Percentiles rank a stretch among this genome's conserved stretches.
Conservation (phyloP, 2,797 vertebrate genomes). For the Falco berigora region DNA sequence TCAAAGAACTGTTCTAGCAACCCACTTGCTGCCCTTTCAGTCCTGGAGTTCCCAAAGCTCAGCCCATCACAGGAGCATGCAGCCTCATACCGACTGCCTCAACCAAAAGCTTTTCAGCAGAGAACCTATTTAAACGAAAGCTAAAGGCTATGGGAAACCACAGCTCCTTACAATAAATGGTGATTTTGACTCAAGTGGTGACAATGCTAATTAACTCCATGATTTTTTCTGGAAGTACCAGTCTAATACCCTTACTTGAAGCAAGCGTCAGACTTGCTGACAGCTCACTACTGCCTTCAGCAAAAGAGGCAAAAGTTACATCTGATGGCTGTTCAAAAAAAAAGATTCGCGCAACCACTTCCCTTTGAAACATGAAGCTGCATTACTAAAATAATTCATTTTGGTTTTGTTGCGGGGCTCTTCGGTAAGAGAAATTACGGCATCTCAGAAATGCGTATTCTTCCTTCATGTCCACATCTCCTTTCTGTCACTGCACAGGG, state of each 20-base stretch:
- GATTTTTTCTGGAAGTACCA: neutral
- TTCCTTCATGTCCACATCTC: neutral
- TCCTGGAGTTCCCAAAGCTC: neutral
- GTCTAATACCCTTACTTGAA: neutral
- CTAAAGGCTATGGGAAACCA: neutral
- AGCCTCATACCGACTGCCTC: neutral
- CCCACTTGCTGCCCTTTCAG: neutral
- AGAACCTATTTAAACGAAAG: neutral
- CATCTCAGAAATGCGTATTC: neutral
- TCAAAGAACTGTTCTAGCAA: neutral
- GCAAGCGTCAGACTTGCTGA: neutral
- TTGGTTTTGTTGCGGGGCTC: neutral
- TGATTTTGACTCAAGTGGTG: neutral
- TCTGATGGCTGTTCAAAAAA: neutral
- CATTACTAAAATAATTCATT: neutral
- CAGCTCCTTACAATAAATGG: neutral
- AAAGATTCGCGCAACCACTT: neutral
- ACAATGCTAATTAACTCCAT: neutral
- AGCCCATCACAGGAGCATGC: neutral
- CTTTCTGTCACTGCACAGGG: neutral
- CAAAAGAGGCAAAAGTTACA: neutral
- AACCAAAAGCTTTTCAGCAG: neutral
- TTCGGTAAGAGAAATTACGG: neutral
- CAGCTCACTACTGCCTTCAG: neutral
- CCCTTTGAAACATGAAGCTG: neutral